Conservation (phyloP, 2,113 vertebrate genomes). For the human (Homo sapiens) region DNA sequence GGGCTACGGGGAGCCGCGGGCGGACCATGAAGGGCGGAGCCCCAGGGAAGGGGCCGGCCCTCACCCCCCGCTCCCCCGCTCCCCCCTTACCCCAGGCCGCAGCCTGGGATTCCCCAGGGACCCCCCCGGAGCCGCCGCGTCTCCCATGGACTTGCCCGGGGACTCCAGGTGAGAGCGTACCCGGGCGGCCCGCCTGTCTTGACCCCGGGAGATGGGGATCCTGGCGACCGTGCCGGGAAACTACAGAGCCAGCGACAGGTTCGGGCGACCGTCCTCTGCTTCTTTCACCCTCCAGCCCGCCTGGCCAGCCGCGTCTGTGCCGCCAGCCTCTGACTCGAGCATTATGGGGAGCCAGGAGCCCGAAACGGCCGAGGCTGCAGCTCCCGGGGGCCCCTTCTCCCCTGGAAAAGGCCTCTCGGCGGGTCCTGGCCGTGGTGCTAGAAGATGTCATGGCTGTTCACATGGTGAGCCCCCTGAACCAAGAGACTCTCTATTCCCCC, state of each 20-base stretch:
- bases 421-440: conserved; percentile 73
- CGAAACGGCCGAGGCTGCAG: conserved; percentile 73
- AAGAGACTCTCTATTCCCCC: not conserved
- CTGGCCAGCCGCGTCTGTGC: conserved; percentile 63
- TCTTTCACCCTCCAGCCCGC: conserved; percentile 44
- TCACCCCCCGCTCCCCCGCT: conserved; percentile 68
- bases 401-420: conserved; percentile 73
- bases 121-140: conserved; percentile 73
- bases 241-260: conserved; percentile 28
- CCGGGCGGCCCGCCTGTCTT: conserved; percentile 71
- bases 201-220: conserved; percentile 64
- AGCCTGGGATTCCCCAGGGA: conserved; percentile 77
- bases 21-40: conserved; percentile 73
- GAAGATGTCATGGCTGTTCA: conserved; percentile 76
- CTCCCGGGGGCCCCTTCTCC: conserved; percentile 54
- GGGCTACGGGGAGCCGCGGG: conserved; percentile 8
- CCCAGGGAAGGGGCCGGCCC: conserved; percentile 61
- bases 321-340: conserved; percentile 73
- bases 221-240: conserved; percentile 42
- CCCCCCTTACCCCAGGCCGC: conserved; percentile 68
- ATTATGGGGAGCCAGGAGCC: conserved; percentile 69
- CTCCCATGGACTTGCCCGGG: conserved; percentile 78
- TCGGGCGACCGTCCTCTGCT: conserved; percentile 37
- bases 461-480: conserved; percentile 62
- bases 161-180: conserved; percentile 78